These are phyloP conservation scores for rat (Rattus norvegicus) DNA, from an alignment of 2,113 vertebrate species.

Conservation along the genomic window GRCr8 NC_086028.1:49561501-49562000, in stretches of 20 bases:
- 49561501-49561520: constrained; percentile 3
- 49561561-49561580: neutral
- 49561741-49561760: neutral
- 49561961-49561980: neutral
- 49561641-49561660: neutral
- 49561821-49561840: constrained; percentile 20
- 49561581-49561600: constrained; percentile 67
- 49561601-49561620: constrained; percentile 57
- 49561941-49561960: neutral
- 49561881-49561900: neutral
- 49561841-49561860: neutral
- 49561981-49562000: neutral
- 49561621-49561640: neutral
- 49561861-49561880: neutral
- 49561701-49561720: neutral
- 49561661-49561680: neutral
- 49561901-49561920: neutral
- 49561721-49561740: neutral
- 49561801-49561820: constrained; percentile 12
- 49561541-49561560: neutral
- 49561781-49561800: constrained; percentile 8
- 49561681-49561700: neutral
- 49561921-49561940: neutral
- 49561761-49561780: neutral
- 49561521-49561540: neutral